A percentile compares a stretch with the other conserved stretches of the same genome.
Evolutionary conservation across 2,113 vertebrate genomes (phyloP).

Genomic region (Heteronetta atricapilla): DNA sequence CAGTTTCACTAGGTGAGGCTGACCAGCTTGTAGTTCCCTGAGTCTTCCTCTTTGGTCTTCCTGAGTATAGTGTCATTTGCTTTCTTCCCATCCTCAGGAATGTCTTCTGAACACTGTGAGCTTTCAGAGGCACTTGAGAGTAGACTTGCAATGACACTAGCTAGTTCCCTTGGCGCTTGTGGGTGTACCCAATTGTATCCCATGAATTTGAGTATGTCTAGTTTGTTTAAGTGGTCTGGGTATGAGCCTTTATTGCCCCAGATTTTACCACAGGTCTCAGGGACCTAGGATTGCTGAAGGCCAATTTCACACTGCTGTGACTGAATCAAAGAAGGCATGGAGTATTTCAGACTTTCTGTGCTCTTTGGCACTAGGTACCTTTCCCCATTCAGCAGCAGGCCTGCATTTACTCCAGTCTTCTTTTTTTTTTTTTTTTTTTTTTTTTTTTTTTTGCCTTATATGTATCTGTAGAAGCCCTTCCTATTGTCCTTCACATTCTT

Average conservation of each 20-base stretch:
- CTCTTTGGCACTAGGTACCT: not conserved
- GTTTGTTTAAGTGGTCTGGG: rapidly evolving
- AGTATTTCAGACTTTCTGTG: not conserved
- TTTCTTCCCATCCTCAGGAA: not conserved
- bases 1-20: not conserved
- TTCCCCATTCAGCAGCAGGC: not conserved
- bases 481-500: not conserved
- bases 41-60: not conserved
- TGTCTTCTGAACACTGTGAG: not conserved
- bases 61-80: not conserved
- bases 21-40: not conserved
- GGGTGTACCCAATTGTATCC: not conserved
- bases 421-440: no score
- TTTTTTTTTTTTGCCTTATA: not conserved
- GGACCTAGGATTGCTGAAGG: not conserved
- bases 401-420: not conserved
- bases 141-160: not conserved
- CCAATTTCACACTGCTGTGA: not conserved
- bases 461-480: not conserved
- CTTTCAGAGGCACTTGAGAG: not conserved
- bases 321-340: not conserved
- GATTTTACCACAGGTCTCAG: not conserved
- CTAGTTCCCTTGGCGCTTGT: not conserved
- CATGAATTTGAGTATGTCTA: not conserved
- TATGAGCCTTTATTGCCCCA: not conserved